Evolutionary conservation across 2,113 vertebrate genomes (phyloP), one percentile per base, ranked within the genome.

Genomic region (Nothocercus nigrocapillus): DNA sequence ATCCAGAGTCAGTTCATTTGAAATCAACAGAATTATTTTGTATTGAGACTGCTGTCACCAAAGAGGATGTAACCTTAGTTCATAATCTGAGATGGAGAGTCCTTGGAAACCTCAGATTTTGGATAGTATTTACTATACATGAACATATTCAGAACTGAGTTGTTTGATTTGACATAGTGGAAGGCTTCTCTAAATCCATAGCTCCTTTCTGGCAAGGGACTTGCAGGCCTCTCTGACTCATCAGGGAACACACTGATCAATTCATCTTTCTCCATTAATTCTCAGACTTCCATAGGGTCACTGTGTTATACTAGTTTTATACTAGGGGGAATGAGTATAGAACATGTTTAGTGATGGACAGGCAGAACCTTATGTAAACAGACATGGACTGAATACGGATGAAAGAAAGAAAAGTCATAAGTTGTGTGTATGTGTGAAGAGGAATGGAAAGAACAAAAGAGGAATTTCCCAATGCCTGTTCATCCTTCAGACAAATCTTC

Each of bases 21-120:
- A 90, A 96, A 95, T 96, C 62, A 90, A 81, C 69, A 82, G 91
- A 89, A 67, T 75, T 95, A 93, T 95, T 97, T 94, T 92, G 53
- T 74, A 84, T 59, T 38, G 64, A 74, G 58, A 54, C 44, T 0
- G 30, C 14, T 54, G 30, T 80, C 63, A 80, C 62, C 18, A 9
- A 90, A 88, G n/a, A 84, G 56, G 90, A 90, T 1, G 0, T 89
- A 76, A 70, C 67, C 44, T 89, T 85, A 79, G 81, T 89, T 89
- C 92, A 93, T 44, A 91, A 91, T 85, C 11, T 38, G 58, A 86
- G 58, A 21, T 2, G 3, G 91, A 90, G 5, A 90, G 27, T 45
- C 80, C 53, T 90, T 62, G 89, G 85, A 93, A 94, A 58, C 76
- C 86, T 36, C 49, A 90, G 58, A 86, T 62, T 73, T 74, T 93